phyloP scores from a whole-genome alignment of 1,140 invertebrate species.

The Lithobius niger region DNA sequence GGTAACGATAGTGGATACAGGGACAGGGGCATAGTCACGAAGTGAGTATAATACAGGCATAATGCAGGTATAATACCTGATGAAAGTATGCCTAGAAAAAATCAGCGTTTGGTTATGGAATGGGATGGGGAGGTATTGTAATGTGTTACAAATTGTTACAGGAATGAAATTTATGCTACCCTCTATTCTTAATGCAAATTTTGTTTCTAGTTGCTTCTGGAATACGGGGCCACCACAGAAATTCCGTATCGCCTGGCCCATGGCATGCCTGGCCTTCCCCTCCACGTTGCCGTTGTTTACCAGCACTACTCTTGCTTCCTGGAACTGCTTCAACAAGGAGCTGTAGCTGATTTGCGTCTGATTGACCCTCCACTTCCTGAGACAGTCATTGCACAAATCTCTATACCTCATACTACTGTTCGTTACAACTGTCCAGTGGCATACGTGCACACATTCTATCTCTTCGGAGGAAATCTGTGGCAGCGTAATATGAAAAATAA shows the following conservation, averaged over 20 bases:
- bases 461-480: neutral
- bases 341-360: neutral
- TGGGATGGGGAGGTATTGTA: no score
- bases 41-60: no score
- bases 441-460: neutral
- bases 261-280: neutral
- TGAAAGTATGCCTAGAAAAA: no score
- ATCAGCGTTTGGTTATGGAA: no score
- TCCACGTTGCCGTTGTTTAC: conserved; percentile 1
- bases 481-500: neutral
- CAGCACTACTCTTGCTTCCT: neutral
- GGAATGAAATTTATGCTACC: neutral
- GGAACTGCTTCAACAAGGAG: neutral
- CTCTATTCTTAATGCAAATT: neutral
- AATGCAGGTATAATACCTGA: no score
- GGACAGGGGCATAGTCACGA: no score
- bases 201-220: conserved; percentile 12
- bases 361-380: neutral
- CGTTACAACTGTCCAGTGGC: neutral
- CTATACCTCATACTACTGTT: neutral
- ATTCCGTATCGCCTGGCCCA: neutral
- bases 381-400: neutral
- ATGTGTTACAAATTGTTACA: no score
- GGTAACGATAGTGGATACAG: no score
- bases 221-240: conserved; percentile 10